Percentiles rank a stretch among this genome's conserved stretches.
Evolutionary conservation across 2,797 vertebrate genomes (phyloP).

Genomic region (Rousettus madagascariensis): DNA sequence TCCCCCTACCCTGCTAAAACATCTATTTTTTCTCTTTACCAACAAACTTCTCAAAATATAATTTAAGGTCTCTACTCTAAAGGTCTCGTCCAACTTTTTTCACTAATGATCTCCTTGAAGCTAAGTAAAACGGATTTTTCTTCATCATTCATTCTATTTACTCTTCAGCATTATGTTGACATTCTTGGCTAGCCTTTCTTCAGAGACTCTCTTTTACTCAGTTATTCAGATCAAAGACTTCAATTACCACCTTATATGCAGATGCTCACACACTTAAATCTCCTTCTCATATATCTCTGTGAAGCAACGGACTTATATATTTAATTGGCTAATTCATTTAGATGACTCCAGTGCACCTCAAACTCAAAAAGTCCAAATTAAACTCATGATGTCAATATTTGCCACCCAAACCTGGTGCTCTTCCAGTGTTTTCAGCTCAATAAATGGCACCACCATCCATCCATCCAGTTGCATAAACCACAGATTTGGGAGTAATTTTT

Average conservation of each 20-base stretch:
- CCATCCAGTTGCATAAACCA: background rate
- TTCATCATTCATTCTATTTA: background rate
- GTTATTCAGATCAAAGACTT: background rate
- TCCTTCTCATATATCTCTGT: background rate
- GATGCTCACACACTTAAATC: background rate
- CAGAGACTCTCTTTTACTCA: background rate
- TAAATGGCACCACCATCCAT: background rate
- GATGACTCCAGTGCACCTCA: background rate
- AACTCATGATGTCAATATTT: background rate
- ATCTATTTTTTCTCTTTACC: background rate
- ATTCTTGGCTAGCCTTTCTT: background rate
- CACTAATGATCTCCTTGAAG: background rate
- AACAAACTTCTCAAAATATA: background rate
- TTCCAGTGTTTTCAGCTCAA: background rate
- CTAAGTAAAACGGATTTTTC: background rate
- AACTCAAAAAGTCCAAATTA: background rate
- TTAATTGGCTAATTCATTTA: background rate
- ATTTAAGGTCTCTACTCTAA: background rate
- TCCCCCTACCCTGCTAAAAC: background rate
- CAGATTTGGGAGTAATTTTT: background rate
- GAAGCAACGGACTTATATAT: background rate
- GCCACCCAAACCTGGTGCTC: background rate
- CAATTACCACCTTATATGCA: background rate
- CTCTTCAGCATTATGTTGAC: background rate
- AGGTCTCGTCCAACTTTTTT: background rate